These are phyloP conservation scores for Drosophila kepulauana DNA, from an alignment of 1,140 invertebrate species.

Conservation along the genomic window DNA sequence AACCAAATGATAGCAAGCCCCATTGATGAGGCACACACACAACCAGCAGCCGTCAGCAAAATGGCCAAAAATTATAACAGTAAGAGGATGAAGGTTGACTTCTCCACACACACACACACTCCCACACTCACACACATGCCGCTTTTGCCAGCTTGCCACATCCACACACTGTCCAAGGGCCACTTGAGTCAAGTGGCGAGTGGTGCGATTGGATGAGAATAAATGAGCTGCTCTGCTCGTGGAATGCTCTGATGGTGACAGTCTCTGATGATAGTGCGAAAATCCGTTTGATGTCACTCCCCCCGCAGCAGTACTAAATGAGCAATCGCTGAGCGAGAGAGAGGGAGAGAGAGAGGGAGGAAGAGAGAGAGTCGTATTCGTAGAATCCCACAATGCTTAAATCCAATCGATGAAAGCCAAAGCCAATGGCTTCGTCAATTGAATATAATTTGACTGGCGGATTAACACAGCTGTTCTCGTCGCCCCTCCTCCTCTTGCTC, in stretches of 20 bases:
- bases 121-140: not conserved
- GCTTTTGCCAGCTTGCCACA: not conserved
- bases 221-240: constrained; percentile 45
- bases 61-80: constrained; percentile 53
- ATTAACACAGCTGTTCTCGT: constrained; percentile 57
- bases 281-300: constrained; percentile 45
- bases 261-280: constrained; percentile 46
- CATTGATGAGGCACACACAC: constrained; percentile 44
- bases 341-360: too few species aligned
- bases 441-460: constrained; percentile 70
- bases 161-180: constrained; percentile 18
- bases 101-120: not conserved
- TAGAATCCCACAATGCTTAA: not conserved
- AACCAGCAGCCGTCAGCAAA: constrained; percentile 34
- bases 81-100: constrained; percentile 2
- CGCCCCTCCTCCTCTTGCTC: too few species aligned
- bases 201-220: constrained; percentile 34
- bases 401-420: constrained; percentile 34
- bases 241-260: constrained; percentile 21
- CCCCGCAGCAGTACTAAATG: constrained; percentile 52
- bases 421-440: constrained; percentile 61
- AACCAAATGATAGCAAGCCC: constrained; percentile 51
- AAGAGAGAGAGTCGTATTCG: too few species aligned
- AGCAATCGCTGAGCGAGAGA: constrained; percentile 26
- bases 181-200: constrained; percentile 39